These are phyloP conservation scores for Phalera bucephala DNA, from an alignment of 2,888 invertebrate genomes.

Conservation along the genomic window DNA sequence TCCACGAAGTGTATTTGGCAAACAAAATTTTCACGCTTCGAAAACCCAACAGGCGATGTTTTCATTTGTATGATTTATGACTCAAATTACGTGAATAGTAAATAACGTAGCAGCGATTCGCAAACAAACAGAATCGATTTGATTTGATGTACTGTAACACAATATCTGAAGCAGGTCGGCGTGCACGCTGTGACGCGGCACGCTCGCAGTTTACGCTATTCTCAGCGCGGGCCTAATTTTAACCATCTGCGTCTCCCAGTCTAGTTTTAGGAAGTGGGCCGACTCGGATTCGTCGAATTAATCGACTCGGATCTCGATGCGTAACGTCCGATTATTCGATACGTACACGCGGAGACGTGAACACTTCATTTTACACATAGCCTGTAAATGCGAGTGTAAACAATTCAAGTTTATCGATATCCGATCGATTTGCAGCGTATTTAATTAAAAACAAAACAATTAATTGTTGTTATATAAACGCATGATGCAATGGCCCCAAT, in stretches of 20 bases:
- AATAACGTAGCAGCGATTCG: constrained; percentile 34
- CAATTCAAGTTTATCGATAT: constrained; percentile 16
- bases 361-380: constrained; percentile 13
- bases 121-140: constrained; percentile 37
- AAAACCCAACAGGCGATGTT: constrained; percentile 17
- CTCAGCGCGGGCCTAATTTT: constrained; percentile 78
- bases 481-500: constrained; percentile 69
- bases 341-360: constrained; percentile 18
- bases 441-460: constrained; percentile 54
- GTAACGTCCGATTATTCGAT: constrained; percentile 28
- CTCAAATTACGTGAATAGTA: constrained; percentile 30
- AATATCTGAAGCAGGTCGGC: constrained; percentile 64
- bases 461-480: constrained; percentile 65
- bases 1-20: background rate
- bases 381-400: constrained; percentile 21
- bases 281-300: constrained; percentile 62
- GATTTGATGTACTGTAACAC: constrained; percentile 69
- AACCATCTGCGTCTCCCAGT: constrained; percentile 81
- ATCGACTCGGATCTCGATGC: constrained; percentile 42
- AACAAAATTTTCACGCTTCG: background rate
- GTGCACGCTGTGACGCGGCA: constrained; percentile 62
- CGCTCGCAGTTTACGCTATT: constrained; percentile 77
- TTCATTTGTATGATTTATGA: constrained; percentile 31
- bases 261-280: constrained; percentile 81
- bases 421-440: constrained; percentile 26